Conservation (phyloP, 2,113 vertebrate species). For the Stercorarius parasiticus region DNA sequence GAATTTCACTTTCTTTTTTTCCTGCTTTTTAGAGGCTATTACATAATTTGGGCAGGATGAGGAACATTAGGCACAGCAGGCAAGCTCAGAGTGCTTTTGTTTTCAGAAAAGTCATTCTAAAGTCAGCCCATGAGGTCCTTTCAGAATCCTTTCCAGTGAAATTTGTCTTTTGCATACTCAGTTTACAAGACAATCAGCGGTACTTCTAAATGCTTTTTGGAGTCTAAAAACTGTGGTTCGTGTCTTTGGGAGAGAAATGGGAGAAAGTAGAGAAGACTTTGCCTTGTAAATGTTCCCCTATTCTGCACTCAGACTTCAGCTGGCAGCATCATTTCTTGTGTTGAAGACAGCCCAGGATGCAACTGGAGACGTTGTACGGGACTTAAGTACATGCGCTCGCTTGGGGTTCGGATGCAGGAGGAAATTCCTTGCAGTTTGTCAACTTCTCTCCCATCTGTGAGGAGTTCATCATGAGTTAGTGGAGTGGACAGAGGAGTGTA, state of each 20-base stretch:
- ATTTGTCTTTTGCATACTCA: not conserved
- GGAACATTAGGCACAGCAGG: not conserved
- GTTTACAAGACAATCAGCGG: not conserved
- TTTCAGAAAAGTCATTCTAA: not conserved
- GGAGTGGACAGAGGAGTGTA: too few relatives aligned
- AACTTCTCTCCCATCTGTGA: not conserved
- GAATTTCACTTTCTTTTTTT: conserved; percentile 36
- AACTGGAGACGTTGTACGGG: rapidly evolving
- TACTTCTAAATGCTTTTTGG: not conserved
- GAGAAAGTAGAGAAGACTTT: not conserved
- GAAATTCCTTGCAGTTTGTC: not conserved
- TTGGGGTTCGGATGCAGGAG: not conserved
- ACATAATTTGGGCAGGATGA: not conserved
- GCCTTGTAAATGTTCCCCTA: not conserved
- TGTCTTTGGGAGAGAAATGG: not conserved
- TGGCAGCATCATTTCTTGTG: not conserved
- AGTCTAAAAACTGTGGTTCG: not conserved
- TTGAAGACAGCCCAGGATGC: not conserved
- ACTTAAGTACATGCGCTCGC: rapidly evolving
- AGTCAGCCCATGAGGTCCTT: not conserved
- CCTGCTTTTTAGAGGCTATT: conserved; percentile 7
- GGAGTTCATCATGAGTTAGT: not conserved
- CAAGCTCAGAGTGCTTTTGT: not conserved
- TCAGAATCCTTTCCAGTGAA: not conserved
- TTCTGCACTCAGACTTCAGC: not conserved